phyloP scores from a whole-genome alignment of 2,113 vertebrate genomes.

The Diadophis punctatus region DNA sequence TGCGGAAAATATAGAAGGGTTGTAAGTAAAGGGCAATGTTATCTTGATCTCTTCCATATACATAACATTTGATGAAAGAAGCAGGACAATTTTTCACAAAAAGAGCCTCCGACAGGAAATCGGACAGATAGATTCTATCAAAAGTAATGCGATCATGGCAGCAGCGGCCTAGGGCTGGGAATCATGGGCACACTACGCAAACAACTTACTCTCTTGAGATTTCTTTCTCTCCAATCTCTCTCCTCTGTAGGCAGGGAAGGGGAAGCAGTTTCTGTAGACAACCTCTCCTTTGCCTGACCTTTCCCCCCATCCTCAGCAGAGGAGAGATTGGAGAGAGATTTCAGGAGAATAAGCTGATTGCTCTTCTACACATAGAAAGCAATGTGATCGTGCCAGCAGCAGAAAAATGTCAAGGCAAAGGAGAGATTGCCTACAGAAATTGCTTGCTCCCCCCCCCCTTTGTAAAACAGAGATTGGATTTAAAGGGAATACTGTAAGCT shows the following conservation, averaged over 20 bases:
- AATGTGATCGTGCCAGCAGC: not conserved
- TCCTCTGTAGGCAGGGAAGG: not conserved
- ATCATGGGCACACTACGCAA: not conserved
- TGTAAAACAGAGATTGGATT: not conserved
- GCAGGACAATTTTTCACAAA: not conserved
- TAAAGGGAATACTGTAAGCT: not conserved
- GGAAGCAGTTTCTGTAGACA: not conserved
- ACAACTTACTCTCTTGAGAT: not conserved
- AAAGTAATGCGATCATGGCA: not conserved
- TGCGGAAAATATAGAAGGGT: not conserved
- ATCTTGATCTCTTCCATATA: not conserved
- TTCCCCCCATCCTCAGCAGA: not conserved
- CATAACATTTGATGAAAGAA: not conserved
- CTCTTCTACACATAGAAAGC: not conserved
- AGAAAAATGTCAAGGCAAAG: not conserved
- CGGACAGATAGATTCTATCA: not conserved
- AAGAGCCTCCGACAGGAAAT: not conserved
- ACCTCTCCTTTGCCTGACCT: not conserved
- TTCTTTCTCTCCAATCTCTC: not conserved
- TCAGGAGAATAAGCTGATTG: not conserved
- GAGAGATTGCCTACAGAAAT: not conserved
- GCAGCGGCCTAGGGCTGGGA: not conserved
- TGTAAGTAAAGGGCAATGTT: not conserved
- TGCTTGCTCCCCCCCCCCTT: not conserved
- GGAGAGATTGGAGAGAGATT: not conserved